A percentile compares a stretch with the other conserved stretches of the same genome.
These are phyloP conservation scores for Chrysolina americana DNA, from an alignment of 2,888 invertebrate genomes.

Conservation along the genomic window DNA sequence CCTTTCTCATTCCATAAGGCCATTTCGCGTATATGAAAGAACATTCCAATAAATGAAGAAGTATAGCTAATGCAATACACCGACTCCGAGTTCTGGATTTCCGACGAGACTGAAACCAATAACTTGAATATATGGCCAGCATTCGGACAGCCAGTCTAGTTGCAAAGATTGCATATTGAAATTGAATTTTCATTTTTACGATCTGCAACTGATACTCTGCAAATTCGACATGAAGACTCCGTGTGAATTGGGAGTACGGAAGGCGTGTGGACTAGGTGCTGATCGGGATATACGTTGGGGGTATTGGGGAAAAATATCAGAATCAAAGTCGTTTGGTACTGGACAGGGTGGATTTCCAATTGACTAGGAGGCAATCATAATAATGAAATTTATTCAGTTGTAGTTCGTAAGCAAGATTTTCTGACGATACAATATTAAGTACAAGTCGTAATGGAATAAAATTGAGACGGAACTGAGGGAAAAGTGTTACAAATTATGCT, in stretches of 20 bases:
- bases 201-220: constrained; percentile 49
- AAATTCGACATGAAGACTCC: constrained; percentile 44
- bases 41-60: constrained; percentile 35
- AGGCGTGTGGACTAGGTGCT: background rate
- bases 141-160: constrained; percentile 46
- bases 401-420: too few relatives aligned
- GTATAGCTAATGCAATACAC: constrained; percentile 47
- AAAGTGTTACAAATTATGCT: too few relatives aligned
- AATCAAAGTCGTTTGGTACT: background rate
- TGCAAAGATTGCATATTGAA: constrained; percentile 51
- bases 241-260: constrained; percentile 4
- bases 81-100: constrained; percentile 38
- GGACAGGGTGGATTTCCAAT: background rate
- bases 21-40: background rate
- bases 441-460: too few relatives aligned
- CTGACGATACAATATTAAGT: too few relatives aligned
- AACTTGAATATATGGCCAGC: constrained; percentile 50
- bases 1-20: background rate
- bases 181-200: constrained; percentile 53
- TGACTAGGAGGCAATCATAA: too few relatives aligned
- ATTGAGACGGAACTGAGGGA: too few relatives aligned
- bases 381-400: too few relatives aligned
- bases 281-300: too few relatives aligned
- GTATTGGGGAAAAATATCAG: background rate
- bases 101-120: constrained; percentile 43